phyloP scores from a whole-genome alignment of 2,113 vertebrate genomes.

The Holacanthus passer region DNA sequence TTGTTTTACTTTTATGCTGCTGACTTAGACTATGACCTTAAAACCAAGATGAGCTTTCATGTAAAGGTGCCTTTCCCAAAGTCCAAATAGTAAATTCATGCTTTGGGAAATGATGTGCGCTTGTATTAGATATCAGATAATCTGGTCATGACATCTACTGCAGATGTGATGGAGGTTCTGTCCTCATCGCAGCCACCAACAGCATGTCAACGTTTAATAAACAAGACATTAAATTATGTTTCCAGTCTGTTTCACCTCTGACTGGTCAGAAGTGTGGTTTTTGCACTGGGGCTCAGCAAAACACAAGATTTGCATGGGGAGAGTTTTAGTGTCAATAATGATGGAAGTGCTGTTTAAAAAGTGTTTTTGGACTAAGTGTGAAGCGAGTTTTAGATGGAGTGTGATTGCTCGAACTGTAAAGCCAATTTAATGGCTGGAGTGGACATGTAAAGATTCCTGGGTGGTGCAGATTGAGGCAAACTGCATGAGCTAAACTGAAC shows the following conservation, averaged over 20 bases:
- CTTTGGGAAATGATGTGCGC: background rate
- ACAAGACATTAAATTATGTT: background rate
- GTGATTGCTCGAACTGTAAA: background rate
- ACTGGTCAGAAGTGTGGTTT: no score
- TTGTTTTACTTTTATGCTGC: constrained; percentile 18
- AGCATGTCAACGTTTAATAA: constrained; percentile 1
- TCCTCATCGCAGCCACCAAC: constrained; percentile 3
- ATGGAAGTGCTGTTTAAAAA: background rate
- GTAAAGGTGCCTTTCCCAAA: constrained; percentile 29
- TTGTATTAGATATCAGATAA: constrained; percentile 13
- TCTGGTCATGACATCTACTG: background rate
- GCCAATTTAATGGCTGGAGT: background rate
- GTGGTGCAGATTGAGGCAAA: background rate
- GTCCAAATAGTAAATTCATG: background rate
- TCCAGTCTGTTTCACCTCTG: no score
- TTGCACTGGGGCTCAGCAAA: no score
- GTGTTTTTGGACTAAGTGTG: background rate
- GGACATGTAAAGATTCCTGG: background rate
- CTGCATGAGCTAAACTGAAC: no score
- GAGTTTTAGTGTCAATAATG: background rate
- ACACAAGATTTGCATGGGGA: no score
- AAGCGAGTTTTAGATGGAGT: background rate
- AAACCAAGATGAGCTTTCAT: constrained; percentile 7
- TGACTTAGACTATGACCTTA: constrained; percentile 25
- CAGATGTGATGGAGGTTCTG: background rate